Base-by-base conservation (phyloP, 2,797 vertebrate genomes). In the Characodon lateralis region DNA sequence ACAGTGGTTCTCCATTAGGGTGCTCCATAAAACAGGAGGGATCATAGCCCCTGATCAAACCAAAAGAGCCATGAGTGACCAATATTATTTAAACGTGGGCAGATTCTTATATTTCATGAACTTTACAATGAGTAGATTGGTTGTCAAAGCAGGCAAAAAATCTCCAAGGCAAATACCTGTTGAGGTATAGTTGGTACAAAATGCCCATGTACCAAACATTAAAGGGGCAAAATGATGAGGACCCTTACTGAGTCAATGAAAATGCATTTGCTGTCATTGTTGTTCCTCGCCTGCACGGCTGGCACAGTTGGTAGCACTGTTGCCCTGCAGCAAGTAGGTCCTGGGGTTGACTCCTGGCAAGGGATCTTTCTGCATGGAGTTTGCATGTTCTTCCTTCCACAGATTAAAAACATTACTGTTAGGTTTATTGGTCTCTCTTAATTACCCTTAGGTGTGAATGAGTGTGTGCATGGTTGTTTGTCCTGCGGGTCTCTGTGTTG, bases 141-240 rank as follows among this genome's bases (percentile, higher is more conserved):
- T 66, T 66, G 20, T 66, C 63, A 41, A 41, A 66, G 63, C 63
- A 24, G 63, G 63, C 35, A 66, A 41, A 66, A 66, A 22, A 35
- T 66, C 63, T 20, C 7, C 20, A 20, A 66, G 63, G 35, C 63
- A 41, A 9, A 66, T 39, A 53, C 18, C 16, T 53, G 20, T 41
- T 66, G 39, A 22, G 22, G 35, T 35, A 66, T 24, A 35, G 63
- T 66, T 12, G 35, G 18, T 66, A 39, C 20, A 66, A 66, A 66
- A 66, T 66, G 63, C 18, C 63, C 31, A 39, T 39, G 35, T 65
- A 35, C 24, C 63, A 66, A n/a, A 41, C 22, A 22, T 22, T 22
- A 9, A 55, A 55, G 53, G 53, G 6, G 9, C 22, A 24, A 55
- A 55, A 55, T 55, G 53, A 55, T 55, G 20, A 66, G 20, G 9